Conservation (phyloP, 2,888 invertebrate genomes). For the Papilio elwesi region DNA sequence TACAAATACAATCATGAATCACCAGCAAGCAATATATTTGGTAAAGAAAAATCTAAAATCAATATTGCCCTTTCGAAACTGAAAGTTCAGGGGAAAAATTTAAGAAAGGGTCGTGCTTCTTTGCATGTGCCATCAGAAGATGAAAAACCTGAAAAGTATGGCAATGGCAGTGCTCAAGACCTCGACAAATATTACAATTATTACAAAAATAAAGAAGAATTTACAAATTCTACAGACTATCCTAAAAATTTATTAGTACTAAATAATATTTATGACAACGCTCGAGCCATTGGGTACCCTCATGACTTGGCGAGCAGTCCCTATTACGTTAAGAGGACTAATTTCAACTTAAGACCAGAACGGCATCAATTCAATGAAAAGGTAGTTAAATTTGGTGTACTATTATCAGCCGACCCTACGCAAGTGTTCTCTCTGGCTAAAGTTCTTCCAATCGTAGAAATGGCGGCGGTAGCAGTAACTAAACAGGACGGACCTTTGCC, state of each 20-base stretch:
- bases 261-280: constrained; percentile 58
- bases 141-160: constrained; percentile 60
- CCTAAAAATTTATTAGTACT: constrained; percentile 51
- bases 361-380: constrained; percentile 70
- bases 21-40: constrained; percentile 50
- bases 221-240: constrained; percentile 59
- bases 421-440: constrained; percentile 87
- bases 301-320: constrained; percentile 69
- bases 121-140: constrained; percentile 60
- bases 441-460: constrained; percentile 88
- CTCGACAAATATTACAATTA: constrained; percentile 65
- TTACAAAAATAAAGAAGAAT: constrained; percentile 61
- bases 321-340: constrained; percentile 72
- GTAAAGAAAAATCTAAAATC: constrained; percentile 55
- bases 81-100: constrained; percentile 53
- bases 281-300: constrained; percentile 67
- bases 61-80: constrained; percentile 58
- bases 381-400: constrained; percentile 85
- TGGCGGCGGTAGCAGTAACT: constrained; percentile 87
- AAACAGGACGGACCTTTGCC: constrained; percentile 85
- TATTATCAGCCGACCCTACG: constrained; percentile 85
- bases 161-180: constrained; percentile 58
- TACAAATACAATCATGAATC: constrained; percentile 51
- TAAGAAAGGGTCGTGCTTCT: constrained; percentile 57
- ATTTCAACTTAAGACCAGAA: constrained; percentile 70